Evolutionary conservation across 2,888 invertebrate species (phyloP).

Genomic region (Callyntrura sp.): DNA sequence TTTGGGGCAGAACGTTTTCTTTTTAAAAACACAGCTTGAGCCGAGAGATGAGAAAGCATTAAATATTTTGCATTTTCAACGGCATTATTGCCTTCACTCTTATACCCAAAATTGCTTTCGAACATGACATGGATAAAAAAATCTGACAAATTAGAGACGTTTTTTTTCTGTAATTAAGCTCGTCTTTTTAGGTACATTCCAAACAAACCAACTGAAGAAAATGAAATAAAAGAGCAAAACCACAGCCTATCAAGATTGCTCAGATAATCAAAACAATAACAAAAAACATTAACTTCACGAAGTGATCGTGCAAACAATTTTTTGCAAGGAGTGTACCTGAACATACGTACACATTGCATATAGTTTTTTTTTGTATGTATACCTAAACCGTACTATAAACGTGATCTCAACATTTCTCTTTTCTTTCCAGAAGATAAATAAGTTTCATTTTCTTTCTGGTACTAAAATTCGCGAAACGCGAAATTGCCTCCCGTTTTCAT

Average conservation of each 20-base stretch:
- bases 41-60: not conserved
- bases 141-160: conserved; percentile 33
- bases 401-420: not conserved
- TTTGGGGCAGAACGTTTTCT: not conserved
- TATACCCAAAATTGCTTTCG: not conserved
- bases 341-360: not conserved
- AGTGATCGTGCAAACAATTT: conserved; percentile 26
- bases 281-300: conserved; percentile 29
- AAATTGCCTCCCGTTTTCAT: not conserved
- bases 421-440: conserved; percentile 17
- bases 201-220: not conserved
- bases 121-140: conserved; percentile 39
- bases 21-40: conserved; percentile 4
- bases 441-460: not conserved
- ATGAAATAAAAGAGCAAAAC: not conserved
- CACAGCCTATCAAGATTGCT: not conserved
- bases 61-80: not conserved
- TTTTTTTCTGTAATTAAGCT: conserved; percentile 28
- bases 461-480: not conserved
- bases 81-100: not conserved
- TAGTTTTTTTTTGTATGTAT: not conserved
- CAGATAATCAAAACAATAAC: conserved; percentile 19
- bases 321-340: not conserved
- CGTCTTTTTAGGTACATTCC: conserved; percentile 1
- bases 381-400: too few relatives aligned